A percentile compares a stretch with the other conserved stretches of the same genome.
These are phyloP conservation scores for Rhogogaster chlorosoma DNA, from an alignment of 2,888 invertebrate genomes.

Conservation along the genomic window DNA sequence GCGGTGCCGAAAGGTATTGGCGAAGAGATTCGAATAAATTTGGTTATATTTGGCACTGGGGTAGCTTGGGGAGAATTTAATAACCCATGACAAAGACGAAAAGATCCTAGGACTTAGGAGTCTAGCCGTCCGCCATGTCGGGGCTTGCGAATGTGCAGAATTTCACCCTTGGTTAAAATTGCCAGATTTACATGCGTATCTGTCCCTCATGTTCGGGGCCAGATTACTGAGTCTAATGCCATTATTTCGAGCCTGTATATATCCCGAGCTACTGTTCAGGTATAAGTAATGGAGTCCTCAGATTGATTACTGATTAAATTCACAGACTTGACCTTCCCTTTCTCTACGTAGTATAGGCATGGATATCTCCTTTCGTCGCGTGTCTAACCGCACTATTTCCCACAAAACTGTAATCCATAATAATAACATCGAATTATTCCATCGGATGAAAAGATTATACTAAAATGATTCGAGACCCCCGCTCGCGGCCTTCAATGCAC, in stretches of 20 bases:
- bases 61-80: background rate
- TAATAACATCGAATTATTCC: conserved; percentile 33
- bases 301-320: conserved; percentile 40
- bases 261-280: background rate
- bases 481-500: background rate
- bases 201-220: background rate
- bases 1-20: background rate
- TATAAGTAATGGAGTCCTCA: background rate
- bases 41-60: conserved; percentile 12
- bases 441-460: conserved; percentile 30
- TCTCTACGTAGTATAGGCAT: background rate
- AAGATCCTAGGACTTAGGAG: background rate
- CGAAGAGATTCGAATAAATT: conserved; percentile 5
- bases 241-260: background rate
- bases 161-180: background rate
- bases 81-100: conserved; percentile 32
- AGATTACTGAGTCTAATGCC: background rate
- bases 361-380: conserved; percentile 13
- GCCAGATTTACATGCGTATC: background rate
- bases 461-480: background rate
- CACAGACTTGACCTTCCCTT: conserved; percentile 30
- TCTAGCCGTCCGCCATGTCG: conserved; percentile 5
- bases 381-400: conserved; percentile 18
- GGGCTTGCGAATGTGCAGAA: background rate
- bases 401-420: conserved; percentile 22